Percentiles rank a stretch among this genome's conserved stretches.
Conservation (phyloP, 1,140 invertebrate genomes). For the Drosophila hydei region DNA sequence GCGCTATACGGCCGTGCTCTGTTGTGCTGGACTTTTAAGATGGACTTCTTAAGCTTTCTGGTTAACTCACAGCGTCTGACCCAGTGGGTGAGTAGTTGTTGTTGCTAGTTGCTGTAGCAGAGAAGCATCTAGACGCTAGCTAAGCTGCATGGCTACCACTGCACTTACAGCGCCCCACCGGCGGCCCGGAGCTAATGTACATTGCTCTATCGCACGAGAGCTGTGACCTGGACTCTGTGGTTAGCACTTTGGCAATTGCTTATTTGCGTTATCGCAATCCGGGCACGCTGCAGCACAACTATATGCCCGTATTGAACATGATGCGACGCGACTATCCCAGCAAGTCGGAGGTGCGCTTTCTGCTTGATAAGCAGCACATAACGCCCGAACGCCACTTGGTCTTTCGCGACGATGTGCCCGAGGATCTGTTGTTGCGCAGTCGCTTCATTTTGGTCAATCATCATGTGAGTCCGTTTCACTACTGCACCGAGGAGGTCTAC, state of each 20-base stretch:
- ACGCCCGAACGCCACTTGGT: slow-evolving; percentile 82
- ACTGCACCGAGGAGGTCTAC: slow-evolving; percentile 87
- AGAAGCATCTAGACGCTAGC: not conserved
- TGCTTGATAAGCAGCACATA: slow-evolving; percentile 86
- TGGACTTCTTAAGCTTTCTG: slow-evolving; percentile 47
- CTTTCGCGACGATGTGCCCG: slow-evolving; percentile 86
- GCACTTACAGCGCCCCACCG: slow-evolving; percentile 29
- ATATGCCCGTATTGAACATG: slow-evolving; percentile 88
- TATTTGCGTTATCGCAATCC: slow-evolving; percentile 61
- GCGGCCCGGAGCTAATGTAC: slow-evolving; percentile 34
- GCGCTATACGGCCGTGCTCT: too few species aligned
- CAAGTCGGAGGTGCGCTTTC: slow-evolving; percentile 88
- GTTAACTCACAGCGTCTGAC: slow-evolving; percentile 21
- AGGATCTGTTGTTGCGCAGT: slow-evolving; percentile 82
- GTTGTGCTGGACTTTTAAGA: too few species aligned
- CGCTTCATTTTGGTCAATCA: slow-evolving; percentile 90
- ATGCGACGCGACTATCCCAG: slow-evolving; percentile 86
- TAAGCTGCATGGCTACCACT: not conserved
- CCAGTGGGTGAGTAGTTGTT: slow-evolving; percentile 37
- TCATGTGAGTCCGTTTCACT: slow-evolving; percentile 86
- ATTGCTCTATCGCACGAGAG: slow-evolving; percentile 88
- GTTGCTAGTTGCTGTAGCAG: not conserved
- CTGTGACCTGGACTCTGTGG: slow-evolving; percentile 90
- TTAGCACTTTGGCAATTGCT: slow-evolving; percentile 64
- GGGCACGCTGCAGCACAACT: slow-evolving; percentile 3